Percentiles rank a stretch among this genome's conserved stretches.
Evolutionary conservation across 2,888 invertebrate genomes (phyloP).

Genomic region (Diadegma fenestrale): DNA sequence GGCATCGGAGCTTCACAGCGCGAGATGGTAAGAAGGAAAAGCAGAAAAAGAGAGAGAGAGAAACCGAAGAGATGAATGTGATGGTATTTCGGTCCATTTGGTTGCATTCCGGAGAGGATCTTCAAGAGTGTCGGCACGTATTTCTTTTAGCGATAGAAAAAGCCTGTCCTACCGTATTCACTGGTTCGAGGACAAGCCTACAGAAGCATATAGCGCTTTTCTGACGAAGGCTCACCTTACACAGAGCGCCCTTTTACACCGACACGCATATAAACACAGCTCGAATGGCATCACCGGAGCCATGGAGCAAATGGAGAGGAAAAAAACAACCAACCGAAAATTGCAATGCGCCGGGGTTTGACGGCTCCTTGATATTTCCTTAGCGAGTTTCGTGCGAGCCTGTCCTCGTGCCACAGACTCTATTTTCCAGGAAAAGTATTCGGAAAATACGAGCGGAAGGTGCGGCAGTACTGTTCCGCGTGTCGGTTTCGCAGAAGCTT

Average conservation of each 20-base stretch:
- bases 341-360: conserved; percentile 50
- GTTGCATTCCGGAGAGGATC: conserved; percentile 59
- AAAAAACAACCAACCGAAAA: conserved; percentile 46
- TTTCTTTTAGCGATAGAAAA: conserved; percentile 50
- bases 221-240: conserved; percentile 57
- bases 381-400: background rate
- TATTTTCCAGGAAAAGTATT: conserved; percentile 52
- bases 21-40: conserved; percentile 20
- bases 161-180: conserved; percentile 24
- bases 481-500: conserved; percentile 48
- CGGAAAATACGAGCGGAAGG: conserved; percentile 42
- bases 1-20: conserved; percentile 5
- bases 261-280: conserved; percentile 29
- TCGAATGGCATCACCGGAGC: conserved; percentile 34
- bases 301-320: conserved; percentile 34
- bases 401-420: conserved; percentile 17
- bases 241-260: conserved; percentile 21
- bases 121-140: conserved; percentile 56
- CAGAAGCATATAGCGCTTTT: conserved; percentile 2
- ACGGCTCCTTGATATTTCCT: conserved; percentile 56
- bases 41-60: background rate
- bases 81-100: conserved; percentile 58
- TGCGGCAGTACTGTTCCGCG: conserved; percentile 6
- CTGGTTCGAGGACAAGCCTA: conserved; percentile 6
- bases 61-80: conserved; percentile 23